Base-by-base conservation (phyloP, 2,113 vertebrate species). In the Romanogobio albipinnatus region DNA sequence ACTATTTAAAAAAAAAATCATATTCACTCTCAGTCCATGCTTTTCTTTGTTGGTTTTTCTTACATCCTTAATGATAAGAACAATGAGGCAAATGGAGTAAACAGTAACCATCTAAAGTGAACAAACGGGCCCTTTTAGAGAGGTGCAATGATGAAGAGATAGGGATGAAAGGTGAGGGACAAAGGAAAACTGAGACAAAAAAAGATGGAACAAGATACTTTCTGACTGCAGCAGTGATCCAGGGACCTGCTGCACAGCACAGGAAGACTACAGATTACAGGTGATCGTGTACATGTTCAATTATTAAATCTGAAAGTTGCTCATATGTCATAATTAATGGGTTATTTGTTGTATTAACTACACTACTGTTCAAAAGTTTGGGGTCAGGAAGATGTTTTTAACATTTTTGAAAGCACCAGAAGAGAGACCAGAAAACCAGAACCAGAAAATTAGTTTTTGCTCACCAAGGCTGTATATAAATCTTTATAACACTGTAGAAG, bases 171-270 rank as follows among this genome's bases (percentile, higher is more conserved):
- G 24, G 15, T 53, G 26, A 53, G 47, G 53, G 26, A 49, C 24
- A 76, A n/a, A 29, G 26, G 45, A 29, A 75, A 75, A 76, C 24
- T 19, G 47, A 76, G 73, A 76, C 73, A 9, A 53, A 75, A 47
- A 75, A 24, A 26, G 15, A 76, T 76, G 73, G 73, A 76, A 75
- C 3, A 5, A 7, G 73, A 53, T 76, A 73, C n/a, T 73, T 73
- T 70, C 66, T 70, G 17, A 70, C 66, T 70, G 17, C 22, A 14
- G 70, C 43, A 29, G 47, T 76, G 11, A 76, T 53, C 26, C 24
- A 51, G 73, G 45, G 17, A 53, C 71, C 6, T 45, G n/a, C 3
- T 51, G 47, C 11, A 75, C 15, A 66, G 64, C 24, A 64, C 26
- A 33, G n/a, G 10, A 13, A 14, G 62, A 11, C 4, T 66, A 66